Evolutionary conservation across 2,113 vertebrate species (phyloP), one percentile per base, ranked within the genome.

Genomic region (Tichodroma muraria): DNA sequence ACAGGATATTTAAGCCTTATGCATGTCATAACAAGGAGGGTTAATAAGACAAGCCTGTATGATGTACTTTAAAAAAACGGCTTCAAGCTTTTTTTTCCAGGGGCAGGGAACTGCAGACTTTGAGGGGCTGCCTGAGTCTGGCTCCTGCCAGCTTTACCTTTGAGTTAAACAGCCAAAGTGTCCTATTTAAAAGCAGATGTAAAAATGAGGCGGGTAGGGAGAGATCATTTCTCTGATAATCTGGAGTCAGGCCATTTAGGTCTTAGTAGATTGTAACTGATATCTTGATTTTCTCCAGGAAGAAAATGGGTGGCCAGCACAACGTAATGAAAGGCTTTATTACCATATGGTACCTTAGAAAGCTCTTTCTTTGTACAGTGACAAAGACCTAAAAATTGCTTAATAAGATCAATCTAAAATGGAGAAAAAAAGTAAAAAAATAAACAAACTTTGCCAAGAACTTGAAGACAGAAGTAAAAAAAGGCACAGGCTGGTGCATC

Each of bases 221-320:
- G 91, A 95, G 94, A 94, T 95, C 63, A 68, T 91, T 95, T 94
- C 96, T 90, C 76, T 93, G 94, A 91, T 96, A 96, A 90, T 90
- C 90, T 90, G 90, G 92, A 94, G 72, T 88, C 12, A 4, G n/a
- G 95, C 89, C 86, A 93, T 93, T 83, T 80, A 56, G 94, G 57
- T 56, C 45, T 90, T 52, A 61, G 69, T 49, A 93, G 94, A 80
- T 78, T 78, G 96, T 95, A 95, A 97, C 82, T 0, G 95, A 95
- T 95, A 95, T 15, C 90, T 94, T 60, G 89, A 91, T 91, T 94
- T 95, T 95, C 94, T 27, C 88, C 3, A 13, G 76, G 79, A 86
- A 93, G 85, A 80, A 93, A 93, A 86, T 68, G 91, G 78, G 85
- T 70, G 72, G 80, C 85, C 82, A 45, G 80, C 45, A 78, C 60